These are phyloP conservation scores for Trilocha varians DNA, from an alignment of 2,888 invertebrate species.

Conservation along the genomic window DNA sequence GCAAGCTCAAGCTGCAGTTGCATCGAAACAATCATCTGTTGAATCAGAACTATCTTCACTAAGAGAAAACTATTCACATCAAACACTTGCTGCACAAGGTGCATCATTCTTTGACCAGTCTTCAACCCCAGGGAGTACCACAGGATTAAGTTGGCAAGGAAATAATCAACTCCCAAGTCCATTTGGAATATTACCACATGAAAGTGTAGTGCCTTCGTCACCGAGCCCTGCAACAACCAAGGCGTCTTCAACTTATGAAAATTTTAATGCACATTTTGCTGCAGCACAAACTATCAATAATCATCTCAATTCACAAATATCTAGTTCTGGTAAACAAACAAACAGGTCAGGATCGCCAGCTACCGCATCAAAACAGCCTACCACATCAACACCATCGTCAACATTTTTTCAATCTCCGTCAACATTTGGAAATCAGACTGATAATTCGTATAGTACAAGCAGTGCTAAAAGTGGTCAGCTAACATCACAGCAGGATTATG, in stretches of 20 bases:
- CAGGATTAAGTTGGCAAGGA: slow-evolving; percentile 81
- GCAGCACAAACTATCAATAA: slow-evolving; percentile 76
- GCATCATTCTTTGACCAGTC: slow-evolving; percentile 80
- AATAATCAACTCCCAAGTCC: slow-evolving; percentile 80
- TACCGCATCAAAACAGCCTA: slow-evolving; percentile 67
- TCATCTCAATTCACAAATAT: slow-evolving; percentile 77
- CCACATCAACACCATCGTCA: slow-evolving; percentile 67
- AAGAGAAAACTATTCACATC: slow-evolving; percentile 76
- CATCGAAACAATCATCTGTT: slow-evolving; percentile 70
- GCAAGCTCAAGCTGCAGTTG: slow-evolving; percentile 68
- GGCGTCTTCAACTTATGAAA: slow-evolving; percentile 75
- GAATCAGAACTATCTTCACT: slow-evolving; percentile 73
- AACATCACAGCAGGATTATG: slow-evolving; percentile 70
- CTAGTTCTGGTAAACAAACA: slow-evolving; percentile 70
- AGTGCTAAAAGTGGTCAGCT: slow-evolving; percentile 71
- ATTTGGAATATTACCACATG: slow-evolving; percentile 84
- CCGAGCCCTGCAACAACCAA: slow-evolving; percentile 76
- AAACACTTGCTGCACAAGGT: slow-evolving; percentile 72
- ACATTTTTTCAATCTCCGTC: slow-evolving; percentile 78
- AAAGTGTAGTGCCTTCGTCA: slow-evolving; percentile 80
- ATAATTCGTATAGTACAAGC: slow-evolving; percentile 71
- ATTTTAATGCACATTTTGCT: slow-evolving; percentile 80
- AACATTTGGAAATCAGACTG: slow-evolving; percentile 73
- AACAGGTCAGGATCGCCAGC: slow-evolving; percentile 72
- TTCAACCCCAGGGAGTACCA: slow-evolving; percentile 61